Evolutionary conservation across 2,113 vertebrate genomes (phyloP).

Genomic region (Mus musculus): GRCm39 chr5:52601501-52602000

Average conservation of each 20-base stretch:
- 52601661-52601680: not conserved
- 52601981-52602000: not conserved
- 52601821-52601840: not conserved
- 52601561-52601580: not conserved
- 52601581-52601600: not conserved
- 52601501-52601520: not conserved
- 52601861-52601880: not conserved
- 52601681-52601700: not conserved
- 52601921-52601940: not conserved
- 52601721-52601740: not conserved
- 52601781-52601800: not conserved
- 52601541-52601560: not conserved
- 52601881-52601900: accelerated
- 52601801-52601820: not conserved
- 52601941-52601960: not conserved
- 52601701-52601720: not conserved
- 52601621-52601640: accelerated
- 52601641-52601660: too few relatives aligned
- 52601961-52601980: not conserved
- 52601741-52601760: constrained; percentile 1
- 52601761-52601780: not conserved
- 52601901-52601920: too few relatives aligned
- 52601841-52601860: not conserved
- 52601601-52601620: accelerated
- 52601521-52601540: not conserved